These are phyloP conservation scores for Crocuta crocuta DNA, from an alignment of 2,113 vertebrate species.

Conservation along the genomic window DNA sequence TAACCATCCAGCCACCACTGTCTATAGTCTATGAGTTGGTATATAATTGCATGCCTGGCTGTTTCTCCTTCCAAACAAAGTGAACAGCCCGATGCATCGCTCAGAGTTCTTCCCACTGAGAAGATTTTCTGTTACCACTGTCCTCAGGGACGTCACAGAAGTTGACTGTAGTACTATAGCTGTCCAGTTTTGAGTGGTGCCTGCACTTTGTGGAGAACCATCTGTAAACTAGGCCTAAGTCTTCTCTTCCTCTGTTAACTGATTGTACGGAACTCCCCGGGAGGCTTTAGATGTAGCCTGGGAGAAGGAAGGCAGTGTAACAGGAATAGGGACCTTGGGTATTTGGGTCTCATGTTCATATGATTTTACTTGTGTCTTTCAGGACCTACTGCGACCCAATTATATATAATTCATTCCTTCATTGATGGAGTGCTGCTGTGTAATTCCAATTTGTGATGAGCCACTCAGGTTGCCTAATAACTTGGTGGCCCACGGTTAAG, in stretches of 20 bases:
- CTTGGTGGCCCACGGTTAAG: background rate
- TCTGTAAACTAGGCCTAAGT: background rate
- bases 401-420: background rate
- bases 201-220: background rate
- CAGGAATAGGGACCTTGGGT: background rate
- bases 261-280: background rate
- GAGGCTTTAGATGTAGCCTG: background rate
- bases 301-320: background rate
- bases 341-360: background rate
- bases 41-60: background rate
- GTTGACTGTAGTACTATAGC: background rate
- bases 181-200: background rate
- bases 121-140: background rate
- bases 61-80: background rate
- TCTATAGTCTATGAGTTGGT: background rate
- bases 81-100: background rate
- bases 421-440: background rate
- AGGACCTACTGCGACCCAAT: background rate
- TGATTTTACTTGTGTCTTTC: too few relatives aligned
- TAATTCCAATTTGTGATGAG: background rate
- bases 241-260: background rate
- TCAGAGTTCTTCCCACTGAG: background rate
- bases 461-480: too few relatives aligned
- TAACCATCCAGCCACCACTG: background rate
- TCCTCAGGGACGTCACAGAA: background rate